phyloP scores from a whole-genome alignment of 2,113 vertebrate species.

The Sardina pilchardus region DNA sequence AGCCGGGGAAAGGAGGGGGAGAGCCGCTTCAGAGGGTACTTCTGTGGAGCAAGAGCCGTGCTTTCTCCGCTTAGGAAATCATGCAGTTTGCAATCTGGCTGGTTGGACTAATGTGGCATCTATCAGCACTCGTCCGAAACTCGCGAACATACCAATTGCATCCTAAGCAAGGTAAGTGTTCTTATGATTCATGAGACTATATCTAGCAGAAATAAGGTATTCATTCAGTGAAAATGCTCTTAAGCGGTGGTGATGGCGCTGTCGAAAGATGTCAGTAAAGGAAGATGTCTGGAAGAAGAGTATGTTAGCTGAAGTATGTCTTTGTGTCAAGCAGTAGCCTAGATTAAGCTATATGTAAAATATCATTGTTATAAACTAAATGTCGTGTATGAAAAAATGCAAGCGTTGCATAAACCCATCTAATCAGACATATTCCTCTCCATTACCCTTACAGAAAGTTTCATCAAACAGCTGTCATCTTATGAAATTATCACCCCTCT shows the following conservation, averaged over 20 bases:
- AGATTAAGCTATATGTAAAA: neutral
- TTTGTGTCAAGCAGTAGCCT: neutral
- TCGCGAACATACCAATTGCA: slow-evolving; percentile 77
- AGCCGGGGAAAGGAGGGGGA: slow-evolving; percentile 62
- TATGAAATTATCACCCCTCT: slow-evolving; percentile 91
- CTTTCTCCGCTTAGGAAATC: slow-evolving; percentile 67
- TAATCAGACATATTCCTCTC: neutral
- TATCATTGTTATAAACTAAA: neutral
- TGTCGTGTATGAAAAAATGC: neutral
- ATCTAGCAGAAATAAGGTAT: neutral
- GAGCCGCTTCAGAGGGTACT: slow-evolving; percentile 52
- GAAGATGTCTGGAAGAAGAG: neutral
- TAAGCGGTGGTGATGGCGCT: slow-evolving; percentile 25
- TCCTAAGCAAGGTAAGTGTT: slow-evolving; percentile 83
- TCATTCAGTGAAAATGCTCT: neutral
- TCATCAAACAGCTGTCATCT: slow-evolving; percentile 82
- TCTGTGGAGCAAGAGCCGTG: slow-evolving; percentile 47
- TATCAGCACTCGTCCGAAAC: slow-evolving; percentile 74
- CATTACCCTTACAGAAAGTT: slow-evolving; percentile 72
- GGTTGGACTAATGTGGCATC: slow-evolving; percentile 79
- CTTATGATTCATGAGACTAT: slow-evolving; percentile 24
- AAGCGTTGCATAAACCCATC: neutral
- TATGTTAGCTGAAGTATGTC: neutral
- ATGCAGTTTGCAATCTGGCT: slow-evolving; percentile 82
- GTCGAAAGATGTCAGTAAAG: slow-evolving; percentile 1